Conservation (phyloP, 2,797 vertebrate species). For the Vespertilio murinus region DNA sequence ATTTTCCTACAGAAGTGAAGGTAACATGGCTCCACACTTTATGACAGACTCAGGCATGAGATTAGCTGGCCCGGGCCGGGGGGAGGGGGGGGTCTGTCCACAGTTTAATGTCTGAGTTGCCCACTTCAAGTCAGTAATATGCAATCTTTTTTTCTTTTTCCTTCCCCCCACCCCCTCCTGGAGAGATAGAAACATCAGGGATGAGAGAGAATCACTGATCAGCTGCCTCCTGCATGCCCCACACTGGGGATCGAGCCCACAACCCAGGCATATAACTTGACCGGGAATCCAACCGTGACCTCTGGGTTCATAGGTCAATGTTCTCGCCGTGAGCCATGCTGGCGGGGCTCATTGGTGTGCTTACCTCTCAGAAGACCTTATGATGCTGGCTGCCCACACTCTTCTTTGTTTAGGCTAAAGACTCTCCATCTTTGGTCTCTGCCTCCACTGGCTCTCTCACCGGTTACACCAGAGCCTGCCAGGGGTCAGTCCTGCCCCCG, state of each 20-base stretch:
- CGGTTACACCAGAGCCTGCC: not conserved
- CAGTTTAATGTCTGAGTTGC: not conserved
- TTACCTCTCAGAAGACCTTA: not conserved
- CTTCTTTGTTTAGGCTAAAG: not conserved
- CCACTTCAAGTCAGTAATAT: not conserved
- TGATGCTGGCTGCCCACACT: not conserved
- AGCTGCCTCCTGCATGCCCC: too few relatives aligned
- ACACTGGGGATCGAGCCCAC: too few relatives aligned
- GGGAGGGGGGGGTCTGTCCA: too few relatives aligned
- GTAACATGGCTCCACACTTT: not conserved
- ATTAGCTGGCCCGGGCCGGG: not conserved
- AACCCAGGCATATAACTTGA: too few relatives aligned
- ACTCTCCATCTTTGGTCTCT: not conserved
- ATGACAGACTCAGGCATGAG: not conserved
- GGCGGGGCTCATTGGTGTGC: not conserved
- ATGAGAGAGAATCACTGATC: too few relatives aligned
- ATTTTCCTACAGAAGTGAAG: not conserved
- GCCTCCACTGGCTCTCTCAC: not conserved
- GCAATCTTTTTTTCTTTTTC: too few relatives aligned
- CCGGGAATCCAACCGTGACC: too few relatives aligned
- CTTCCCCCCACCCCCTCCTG: too few relatives aligned
- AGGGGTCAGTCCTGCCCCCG: not conserved
- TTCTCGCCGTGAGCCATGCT: too few relatives aligned
- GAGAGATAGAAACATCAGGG: too few relatives aligned
- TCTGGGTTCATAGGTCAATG: too few relatives aligned